Percentiles rank a stretch among this genome's conserved stretches.
These are phyloP conservation scores for Thereva unica DNA, from an alignment of 2,888 invertebrate genomes.

Conservation along the genomic window DNA sequence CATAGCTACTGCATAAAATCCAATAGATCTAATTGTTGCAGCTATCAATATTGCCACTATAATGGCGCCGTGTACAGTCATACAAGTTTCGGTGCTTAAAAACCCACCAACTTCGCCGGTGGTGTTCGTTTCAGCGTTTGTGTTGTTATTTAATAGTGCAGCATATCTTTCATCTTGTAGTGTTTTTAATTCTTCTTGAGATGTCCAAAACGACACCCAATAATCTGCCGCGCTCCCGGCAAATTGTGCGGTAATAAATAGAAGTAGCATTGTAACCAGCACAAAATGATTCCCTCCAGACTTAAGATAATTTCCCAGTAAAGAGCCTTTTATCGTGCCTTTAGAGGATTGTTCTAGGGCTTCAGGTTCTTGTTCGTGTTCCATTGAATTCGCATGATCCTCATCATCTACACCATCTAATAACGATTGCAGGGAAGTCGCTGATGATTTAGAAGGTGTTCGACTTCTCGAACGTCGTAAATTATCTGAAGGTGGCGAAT, in stretches of 20 bases:
- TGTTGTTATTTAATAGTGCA: too few species aligned
- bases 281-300: conserved; percentile 61
- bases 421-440: conserved; percentile 36
- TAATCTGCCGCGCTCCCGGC: conserved; percentile 70
- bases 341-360: conserved; percentile 56
- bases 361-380: conserved; percentile 44
- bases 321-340: conserved; percentile 57
- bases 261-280: conserved; percentile 54
- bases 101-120: background rate
- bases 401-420: conserved; percentile 33
- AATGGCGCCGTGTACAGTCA: conserved; percentile 67
- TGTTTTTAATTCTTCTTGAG: conserved; percentile 46
- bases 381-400: conserved; percentile 50
- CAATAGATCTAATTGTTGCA: conserved; percentile 65
- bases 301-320: conserved; percentile 60
- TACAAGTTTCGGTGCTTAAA: conserved; percentile 52
- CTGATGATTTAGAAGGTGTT: conserved; percentile 36
- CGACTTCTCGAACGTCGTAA: conserved; percentile 30
- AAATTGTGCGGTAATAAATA: conserved; percentile 63
- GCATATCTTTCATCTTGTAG: conserved; percentile 23
- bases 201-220: conserved; percentile 69
- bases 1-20: conserved; percentile 68
- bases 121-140: background rate
- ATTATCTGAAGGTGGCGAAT: conserved; percentile 16
- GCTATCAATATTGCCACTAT: conserved; percentile 61